Conservation (phyloP, 2,113 vertebrate species). For the Nothobranchius furzeri region DNA sequence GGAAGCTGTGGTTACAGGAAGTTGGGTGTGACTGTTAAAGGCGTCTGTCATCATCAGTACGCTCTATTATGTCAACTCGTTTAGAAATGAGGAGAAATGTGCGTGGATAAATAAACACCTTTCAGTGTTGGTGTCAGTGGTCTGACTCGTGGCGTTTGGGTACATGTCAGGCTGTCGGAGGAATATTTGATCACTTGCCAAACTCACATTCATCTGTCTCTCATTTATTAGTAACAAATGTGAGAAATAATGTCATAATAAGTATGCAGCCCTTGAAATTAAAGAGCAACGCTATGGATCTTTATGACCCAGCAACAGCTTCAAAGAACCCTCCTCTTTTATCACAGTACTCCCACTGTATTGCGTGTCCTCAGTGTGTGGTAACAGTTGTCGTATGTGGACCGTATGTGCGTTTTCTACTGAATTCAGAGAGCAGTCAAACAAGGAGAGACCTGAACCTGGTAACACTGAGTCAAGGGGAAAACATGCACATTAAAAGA, state of each 20-base stretch:
- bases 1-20: constrained; percentile 45
- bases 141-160: constrained; percentile 30
- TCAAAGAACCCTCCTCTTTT: constrained; percentile 37
- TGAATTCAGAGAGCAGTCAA: constrained; percentile 45
- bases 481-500: constrained; percentile 76
- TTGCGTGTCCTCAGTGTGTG: constrained; percentile 14
- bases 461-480: constrained; percentile 71
- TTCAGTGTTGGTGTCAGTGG: constrained; percentile 39
- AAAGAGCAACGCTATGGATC: constrained; percentile 11
- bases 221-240: constrained; percentile 54
- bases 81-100: constrained; percentile 58
- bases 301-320: constrained; percentile 18
- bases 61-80: constrained; percentile 55
- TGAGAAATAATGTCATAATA: constrained; percentile 20
- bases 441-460: constrained; percentile 58
- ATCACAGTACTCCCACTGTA: constrained; percentile 23
- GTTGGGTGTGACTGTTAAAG: constrained; percentile 64
- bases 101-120: constrained; percentile 62
- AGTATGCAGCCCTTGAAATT: constrained; percentile 5
- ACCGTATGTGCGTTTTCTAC: constrained; percentile 43
- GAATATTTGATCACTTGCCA: constrained; percentile 51
- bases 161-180: constrained; percentile 40
- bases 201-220: constrained; percentile 42
- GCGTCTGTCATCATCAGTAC: constrained; percentile 67
- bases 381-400: constrained; percentile 32